Conservation (phyloP, 2,888 invertebrate genomes). For the Cephus nigrinus region DNA sequence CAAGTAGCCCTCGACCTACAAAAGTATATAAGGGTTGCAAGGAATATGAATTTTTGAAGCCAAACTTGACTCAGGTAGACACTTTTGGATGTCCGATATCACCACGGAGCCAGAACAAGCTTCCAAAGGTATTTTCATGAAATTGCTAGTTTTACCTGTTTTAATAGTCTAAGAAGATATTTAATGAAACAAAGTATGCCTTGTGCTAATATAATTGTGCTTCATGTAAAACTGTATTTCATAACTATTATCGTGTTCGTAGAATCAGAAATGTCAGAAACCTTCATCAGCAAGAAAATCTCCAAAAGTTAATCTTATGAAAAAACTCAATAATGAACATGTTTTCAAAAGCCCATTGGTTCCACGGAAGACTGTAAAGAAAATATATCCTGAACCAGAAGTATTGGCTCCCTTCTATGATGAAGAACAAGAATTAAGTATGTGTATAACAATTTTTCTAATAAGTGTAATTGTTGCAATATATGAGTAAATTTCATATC, state of each 20-base stretch:
- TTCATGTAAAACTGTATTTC: too few relatives aligned
- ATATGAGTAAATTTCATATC: neutral
- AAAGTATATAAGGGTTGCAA: constrained; percentile 11
- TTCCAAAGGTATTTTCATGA: constrained; percentile 17
- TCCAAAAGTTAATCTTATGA: constrained; percentile 11
- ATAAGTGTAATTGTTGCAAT: constrained; percentile 4
- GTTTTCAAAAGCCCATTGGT: constrained; percentile 40
- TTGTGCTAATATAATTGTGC: too few relatives aligned
- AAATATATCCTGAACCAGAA: constrained; percentile 38
- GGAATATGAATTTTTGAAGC: constrained; percentile 20
- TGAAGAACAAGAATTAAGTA: constrained; percentile 27
- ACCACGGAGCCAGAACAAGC: constrained; percentile 15
- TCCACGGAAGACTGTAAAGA: constrained; percentile 21
- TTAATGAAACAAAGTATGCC: too few relatives aligned
- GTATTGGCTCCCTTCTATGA: constrained; percentile 34
- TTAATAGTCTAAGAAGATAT: too few relatives aligned
- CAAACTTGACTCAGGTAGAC: constrained; percentile 28
- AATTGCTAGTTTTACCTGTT: too few relatives aligned
- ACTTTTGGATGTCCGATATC: constrained; percentile 7
- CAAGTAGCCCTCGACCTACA: neutral
- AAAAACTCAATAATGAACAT: constrained; percentile 11
- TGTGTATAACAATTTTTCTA: constrained; percentile 11
- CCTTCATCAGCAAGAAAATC: constrained; percentile 11
- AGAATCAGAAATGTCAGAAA: neutral
- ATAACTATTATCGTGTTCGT: neutral